Conservation (phyloP, 2,113 vertebrate genomes). For the Hippocampus comes region DNA sequence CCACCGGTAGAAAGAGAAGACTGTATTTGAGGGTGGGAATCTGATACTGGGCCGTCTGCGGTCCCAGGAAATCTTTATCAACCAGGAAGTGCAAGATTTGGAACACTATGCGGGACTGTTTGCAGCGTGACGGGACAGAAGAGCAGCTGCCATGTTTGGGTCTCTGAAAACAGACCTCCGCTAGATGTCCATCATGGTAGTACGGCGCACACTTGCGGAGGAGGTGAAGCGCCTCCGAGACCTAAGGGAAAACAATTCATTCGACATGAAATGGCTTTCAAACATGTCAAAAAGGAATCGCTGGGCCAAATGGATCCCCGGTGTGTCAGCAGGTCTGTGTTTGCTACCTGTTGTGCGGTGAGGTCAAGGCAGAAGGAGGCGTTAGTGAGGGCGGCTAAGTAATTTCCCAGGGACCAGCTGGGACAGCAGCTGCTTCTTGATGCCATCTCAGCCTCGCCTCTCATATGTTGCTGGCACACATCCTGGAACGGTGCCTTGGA, state of each 20-base stretch:
- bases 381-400: conserved; percentile 88
- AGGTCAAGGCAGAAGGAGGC: conserved; percentile 87
- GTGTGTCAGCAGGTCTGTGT: background rate
- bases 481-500: conserved; percentile 84
- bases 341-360: conserved; percentile 77
- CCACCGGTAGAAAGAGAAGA: conserved; percentile 85
- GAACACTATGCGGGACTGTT: conserved; percentile 80
- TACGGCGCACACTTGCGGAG: conserved; percentile 86
- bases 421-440: conserved; percentile 83
- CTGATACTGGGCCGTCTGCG: conserved; percentile 91
- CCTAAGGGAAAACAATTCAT: conserved; percentile 61
- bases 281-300: background rate
- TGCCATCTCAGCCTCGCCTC: conserved; percentile 43
- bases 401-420: conserved; percentile 97
- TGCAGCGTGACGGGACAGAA: conserved; percentile 86
- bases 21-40: conserved; percentile 96
- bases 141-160: conserved; percentile 78
- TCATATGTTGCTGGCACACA: conserved; percentile 81
- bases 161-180: conserved; percentile 75
- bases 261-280: background rate
- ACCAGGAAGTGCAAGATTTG: conserved; percentile 93
- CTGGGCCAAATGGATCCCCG: background rate
- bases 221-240: conserved; percentile 82
- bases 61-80: conserved; percentile 92
- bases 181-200: conserved; percentile 84